Conservation (phyloP, 2,888 invertebrate genomes). For the Antheraea assamensis region DNA sequence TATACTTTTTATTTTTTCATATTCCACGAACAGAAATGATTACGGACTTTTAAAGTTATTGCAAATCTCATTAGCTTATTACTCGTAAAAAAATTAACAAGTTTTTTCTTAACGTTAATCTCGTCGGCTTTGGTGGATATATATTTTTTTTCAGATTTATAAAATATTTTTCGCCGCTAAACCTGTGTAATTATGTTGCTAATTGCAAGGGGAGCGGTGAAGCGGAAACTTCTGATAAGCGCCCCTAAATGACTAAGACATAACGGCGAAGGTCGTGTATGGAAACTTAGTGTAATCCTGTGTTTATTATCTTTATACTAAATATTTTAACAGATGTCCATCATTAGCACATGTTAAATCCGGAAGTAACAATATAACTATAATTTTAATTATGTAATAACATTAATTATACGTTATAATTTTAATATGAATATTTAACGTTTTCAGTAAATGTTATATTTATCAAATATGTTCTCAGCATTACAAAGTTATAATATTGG, state of each 20-base stretch:
- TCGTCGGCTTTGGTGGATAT: slow-evolving; percentile 1
- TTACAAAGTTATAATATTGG: too few species aligned
- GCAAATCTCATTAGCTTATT: slow-evolving; percentile 3
- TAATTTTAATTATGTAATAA: background rate
- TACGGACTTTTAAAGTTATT: background rate
- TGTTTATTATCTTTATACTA: background rate
- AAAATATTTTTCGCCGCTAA: slow-evolving; percentile 7
- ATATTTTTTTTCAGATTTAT: slow-evolving; percentile 5
- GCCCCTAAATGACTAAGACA: slow-evolving; percentile 27
- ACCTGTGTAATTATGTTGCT: slow-evolving; percentile 43
- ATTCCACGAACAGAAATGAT: background rate
- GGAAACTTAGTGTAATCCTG: background rate
- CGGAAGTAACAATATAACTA: too few species aligned
- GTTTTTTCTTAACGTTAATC: slow-evolving; percentile 7
- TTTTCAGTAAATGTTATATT: too few species aligned
- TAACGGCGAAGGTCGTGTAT: background rate
- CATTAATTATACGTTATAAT: background rate
- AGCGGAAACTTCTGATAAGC: slow-evolving; percentile 50
- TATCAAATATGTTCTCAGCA: too few species aligned
- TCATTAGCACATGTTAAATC: background rate
- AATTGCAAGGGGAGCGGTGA: slow-evolving; percentile 45
- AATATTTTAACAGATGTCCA: background rate
- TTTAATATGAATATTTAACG: background rate
- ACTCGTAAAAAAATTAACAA: slow-evolving; percentile 3
- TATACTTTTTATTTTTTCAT: background rate